phyloP scores from a whole-genome alignment of 2,113 vertebrate species.

The Numida meleagris region DNA sequence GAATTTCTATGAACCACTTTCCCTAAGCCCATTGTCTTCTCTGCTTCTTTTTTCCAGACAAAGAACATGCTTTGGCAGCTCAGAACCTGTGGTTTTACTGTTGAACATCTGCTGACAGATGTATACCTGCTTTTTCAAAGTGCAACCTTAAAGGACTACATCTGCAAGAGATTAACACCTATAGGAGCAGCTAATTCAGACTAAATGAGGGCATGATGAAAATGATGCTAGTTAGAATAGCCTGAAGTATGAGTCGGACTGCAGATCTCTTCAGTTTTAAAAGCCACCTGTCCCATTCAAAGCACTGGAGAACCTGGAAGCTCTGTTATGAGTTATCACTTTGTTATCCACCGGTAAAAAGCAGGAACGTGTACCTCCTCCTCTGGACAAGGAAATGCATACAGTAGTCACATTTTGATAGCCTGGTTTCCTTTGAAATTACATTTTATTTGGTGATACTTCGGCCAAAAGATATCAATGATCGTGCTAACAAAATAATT shows the following conservation, averaged over 20 bases:
- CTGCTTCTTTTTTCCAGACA: background rate
- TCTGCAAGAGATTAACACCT: constrained; percentile 7
- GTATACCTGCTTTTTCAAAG: background rate
- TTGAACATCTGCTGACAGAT: background rate
- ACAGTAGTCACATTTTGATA: background rate
- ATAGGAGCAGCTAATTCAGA: background rate
- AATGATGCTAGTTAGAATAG: background rate
- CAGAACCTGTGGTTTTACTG: background rate
- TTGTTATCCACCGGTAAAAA: background rate
- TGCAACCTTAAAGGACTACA: background rate
- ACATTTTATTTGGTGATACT: background rate
- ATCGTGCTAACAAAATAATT: background rate
- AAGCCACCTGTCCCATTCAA: background rate
- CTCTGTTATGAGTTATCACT: background rate
- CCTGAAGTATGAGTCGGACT: background rate
- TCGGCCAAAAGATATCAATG: background rate
- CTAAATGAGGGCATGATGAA: background rate
- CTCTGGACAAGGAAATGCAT: background rate
- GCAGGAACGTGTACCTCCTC: background rate
- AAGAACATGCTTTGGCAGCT: background rate
- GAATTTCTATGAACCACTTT: background rate
- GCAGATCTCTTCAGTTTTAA: background rate
- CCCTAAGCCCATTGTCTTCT: background rate
- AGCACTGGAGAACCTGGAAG: background rate
- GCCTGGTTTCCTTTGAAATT: background rate